Conservation (phyloP, 2,113 vertebrate species). For the Neoarius graeffei region DNA sequence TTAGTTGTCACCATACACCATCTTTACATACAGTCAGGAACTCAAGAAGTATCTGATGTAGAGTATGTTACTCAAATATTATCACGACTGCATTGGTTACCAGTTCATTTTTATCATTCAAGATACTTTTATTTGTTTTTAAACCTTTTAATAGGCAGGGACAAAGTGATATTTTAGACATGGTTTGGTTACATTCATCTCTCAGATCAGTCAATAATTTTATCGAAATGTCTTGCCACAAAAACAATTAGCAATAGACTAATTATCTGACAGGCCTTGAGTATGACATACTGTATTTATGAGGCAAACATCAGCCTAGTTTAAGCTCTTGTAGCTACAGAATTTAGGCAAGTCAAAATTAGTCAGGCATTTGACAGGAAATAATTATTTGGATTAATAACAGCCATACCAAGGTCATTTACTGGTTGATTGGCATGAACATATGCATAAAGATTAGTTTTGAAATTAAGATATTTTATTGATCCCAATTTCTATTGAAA, state of each 20-base stretch:
- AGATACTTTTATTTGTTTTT: background rate
- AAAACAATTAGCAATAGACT: background rate
- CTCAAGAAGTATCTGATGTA: background rate
- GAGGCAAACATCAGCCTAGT: background rate
- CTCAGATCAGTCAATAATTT: background rate
- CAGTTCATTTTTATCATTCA: background rate
- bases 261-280: background rate
- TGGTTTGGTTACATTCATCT: background rate
- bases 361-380: background rate
- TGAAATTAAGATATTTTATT: background rate
- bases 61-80: background rate
- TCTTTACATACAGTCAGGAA: background rate
- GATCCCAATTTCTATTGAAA: background rate
- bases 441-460: background rate
- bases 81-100: background rate
- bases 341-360: background rate
- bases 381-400: background rate
- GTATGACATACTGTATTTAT: background rate
- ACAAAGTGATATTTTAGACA: background rate
- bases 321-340: too few relatives aligned
- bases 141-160: background rate
- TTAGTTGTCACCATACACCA: background rate
- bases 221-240: background rate
- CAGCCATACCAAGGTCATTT: background rate
- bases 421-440: background rate